phyloP scores from a whole-genome alignment of 1,140 invertebrate species.

The Drosophila ananassae region DNA sequence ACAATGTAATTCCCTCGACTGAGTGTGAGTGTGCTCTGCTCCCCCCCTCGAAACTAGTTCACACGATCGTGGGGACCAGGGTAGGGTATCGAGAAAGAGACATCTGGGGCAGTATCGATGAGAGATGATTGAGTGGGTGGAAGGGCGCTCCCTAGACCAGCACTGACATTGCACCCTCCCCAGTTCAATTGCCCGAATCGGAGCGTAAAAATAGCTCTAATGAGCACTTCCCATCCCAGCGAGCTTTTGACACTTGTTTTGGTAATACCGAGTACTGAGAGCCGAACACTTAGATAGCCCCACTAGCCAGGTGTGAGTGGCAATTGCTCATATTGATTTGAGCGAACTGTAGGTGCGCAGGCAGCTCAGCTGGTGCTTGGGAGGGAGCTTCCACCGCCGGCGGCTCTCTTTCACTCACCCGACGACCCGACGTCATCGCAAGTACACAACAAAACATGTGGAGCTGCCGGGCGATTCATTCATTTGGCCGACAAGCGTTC shows the following conservation, averaged over 20 bases:
- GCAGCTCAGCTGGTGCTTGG: slow-evolving; percentile 47
- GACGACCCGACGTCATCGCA: slow-evolving; percentile 8
- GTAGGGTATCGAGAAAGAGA: background rate
- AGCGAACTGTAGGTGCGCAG: slow-evolving; percentile 58
- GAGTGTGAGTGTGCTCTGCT: slow-evolving; percentile 14
- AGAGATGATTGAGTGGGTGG: slow-evolving; percentile 23
- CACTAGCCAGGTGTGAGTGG: background rate
- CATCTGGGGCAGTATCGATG: slow-evolving; percentile 5
- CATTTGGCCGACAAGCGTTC: slow-evolving; percentile 67
- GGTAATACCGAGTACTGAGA: slow-evolving; percentile 39
- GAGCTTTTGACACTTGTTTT: slow-evolving; percentile 58
- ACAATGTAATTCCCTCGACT: slow-evolving; percentile 35
- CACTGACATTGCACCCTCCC: background rate
- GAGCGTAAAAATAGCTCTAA: slow-evolving; percentile 76
- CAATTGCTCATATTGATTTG: slow-evolving; percentile 66
- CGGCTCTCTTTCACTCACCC: background rate
- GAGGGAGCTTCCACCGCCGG: background rate
- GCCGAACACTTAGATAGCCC: no score
- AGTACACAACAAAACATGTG: slow-evolving; percentile 63
- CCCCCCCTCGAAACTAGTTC: slow-evolving; percentile 14
- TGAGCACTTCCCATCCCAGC: slow-evolving; percentile 48
- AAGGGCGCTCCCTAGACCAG: slow-evolving; percentile 2
- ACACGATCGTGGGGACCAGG: slow-evolving; percentile 6
- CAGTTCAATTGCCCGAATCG: slow-evolving; percentile 71
- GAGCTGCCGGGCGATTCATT: slow-evolving; percentile 55